Percentiles rank a stretch among this genome's conserved stretches.
These are phyloP conservation scores for Drosophila pseudoobscura DNA, from an alignment of 1,140 invertebrate genomes.

Conservation along the genomic window DNA sequence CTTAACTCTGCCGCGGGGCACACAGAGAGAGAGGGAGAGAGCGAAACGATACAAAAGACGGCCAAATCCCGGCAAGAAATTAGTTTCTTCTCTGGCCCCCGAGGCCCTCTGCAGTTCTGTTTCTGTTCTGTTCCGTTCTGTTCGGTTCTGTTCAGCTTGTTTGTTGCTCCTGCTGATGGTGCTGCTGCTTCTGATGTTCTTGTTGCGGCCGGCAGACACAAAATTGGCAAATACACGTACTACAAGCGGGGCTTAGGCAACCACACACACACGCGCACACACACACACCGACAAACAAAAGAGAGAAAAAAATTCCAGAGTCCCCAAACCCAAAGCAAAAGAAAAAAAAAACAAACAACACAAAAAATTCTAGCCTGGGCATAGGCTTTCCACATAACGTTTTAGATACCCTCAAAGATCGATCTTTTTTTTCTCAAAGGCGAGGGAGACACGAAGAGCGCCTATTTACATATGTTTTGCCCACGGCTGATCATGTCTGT, in stretches of 20 bases:
- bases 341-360: slow-evolving; percentile 18
- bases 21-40: slow-evolving; percentile 10
- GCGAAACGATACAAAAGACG: slow-evolving; percentile 49
- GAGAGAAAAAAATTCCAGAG: slow-evolving; percentile 35
- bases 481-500: too few species aligned
- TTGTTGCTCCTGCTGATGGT: slow-evolving; percentile 2
- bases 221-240: slow-evolving; percentile 40
- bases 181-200: slow-evolving; percentile 20
- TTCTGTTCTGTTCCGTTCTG: background rate
- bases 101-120: slow-evolving; percentile 14
- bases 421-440: too few species aligned
- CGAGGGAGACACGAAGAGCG: too few species aligned
- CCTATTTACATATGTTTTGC: too few species aligned
- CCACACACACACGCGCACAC: too few species aligned
- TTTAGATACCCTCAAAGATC: too few species aligned
- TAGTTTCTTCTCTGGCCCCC: slow-evolving; percentile 58
- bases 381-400: too few species aligned
- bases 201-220: slow-evolving; percentile 47
- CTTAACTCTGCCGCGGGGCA: slow-evolving; percentile 73
- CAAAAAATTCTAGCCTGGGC: too few species aligned
- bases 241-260: slow-evolving; percentile 30
- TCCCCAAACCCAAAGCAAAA: slow-evolving; percentile 2
- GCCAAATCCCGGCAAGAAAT: slow-evolving; percentile 68
- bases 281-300: slow-evolving; percentile 21
- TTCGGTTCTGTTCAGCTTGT: slow-evolving; percentile 21